These are phyloP conservation scores for Kradibia gibbosae DNA, from an alignment of 1,140 invertebrate species.

Conservation along the genomic window DNA sequence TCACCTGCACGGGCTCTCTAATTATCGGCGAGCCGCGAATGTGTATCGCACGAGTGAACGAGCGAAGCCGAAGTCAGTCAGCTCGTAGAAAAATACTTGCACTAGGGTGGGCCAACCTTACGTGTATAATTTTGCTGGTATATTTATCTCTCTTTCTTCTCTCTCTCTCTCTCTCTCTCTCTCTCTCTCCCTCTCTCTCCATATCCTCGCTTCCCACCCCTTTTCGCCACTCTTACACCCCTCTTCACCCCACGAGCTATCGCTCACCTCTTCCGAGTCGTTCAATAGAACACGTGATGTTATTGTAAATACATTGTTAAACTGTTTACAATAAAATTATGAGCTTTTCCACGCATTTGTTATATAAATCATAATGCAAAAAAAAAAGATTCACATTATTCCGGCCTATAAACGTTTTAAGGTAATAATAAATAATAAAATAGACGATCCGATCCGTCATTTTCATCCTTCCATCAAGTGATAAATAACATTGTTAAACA, in stretches of 20 bases:
- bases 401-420: too few species aligned
- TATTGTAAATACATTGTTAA: too few species aligned
- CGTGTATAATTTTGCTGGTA: constrained; percentile 35
- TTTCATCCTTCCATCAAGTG: too few species aligned
- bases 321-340: too few species aligned
- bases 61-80: constrained; percentile 30
- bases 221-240: neutral
- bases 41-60: constrained; percentile 31
- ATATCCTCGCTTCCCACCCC: neutral
- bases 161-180: neutral
- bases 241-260: neutral
- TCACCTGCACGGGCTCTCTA: constrained; percentile 33
- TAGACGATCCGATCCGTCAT: too few species aligned
- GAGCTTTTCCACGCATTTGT: too few species aligned
- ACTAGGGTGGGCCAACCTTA: constrained; percentile 30
- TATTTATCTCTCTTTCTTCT: neutral
- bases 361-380: too few species aligned
- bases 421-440: too few species aligned
- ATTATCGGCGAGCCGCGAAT: constrained; percentile 44
- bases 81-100: constrained; percentile 41
- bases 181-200: neutral
- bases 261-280: neutral
- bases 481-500: too few species aligned
- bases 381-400: too few species aligned
- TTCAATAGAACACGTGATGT: too few species aligned